Percentiles rank a stretch among this genome's conserved stretches.
phyloP scores from a whole-genome alignment of 2,797 vertebrate species.

The Adelosebastes latens region DNA sequence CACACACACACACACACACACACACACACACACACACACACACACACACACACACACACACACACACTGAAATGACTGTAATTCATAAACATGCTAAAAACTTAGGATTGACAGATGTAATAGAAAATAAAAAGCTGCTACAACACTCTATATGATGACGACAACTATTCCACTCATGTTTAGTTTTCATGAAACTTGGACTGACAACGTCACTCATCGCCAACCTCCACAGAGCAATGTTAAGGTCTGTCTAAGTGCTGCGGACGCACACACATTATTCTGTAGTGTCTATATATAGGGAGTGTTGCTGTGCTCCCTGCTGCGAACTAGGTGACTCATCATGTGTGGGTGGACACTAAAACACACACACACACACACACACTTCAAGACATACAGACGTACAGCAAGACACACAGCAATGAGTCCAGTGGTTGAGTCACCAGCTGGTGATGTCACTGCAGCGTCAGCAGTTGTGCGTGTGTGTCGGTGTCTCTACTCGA shows the following conservation, averaged over 20 bases:
- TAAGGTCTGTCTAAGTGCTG: background rate
- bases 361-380: slow-evolving; percentile 32
- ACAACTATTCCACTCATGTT: background rate
- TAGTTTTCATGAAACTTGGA: background rate
- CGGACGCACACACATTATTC: slow-evolving; percentile 20
- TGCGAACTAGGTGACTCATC: slow-evolving; percentile 72
- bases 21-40: no score
- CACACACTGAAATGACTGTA: background rate
- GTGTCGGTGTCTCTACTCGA: background rate
- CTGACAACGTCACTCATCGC: slow-evolving; percentile 20
- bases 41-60: slow-evolving; percentile 8
- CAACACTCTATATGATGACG: background rate
- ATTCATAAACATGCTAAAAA: slow-evolving; percentile 3
- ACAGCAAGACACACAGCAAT: slow-evolving; percentile 45
- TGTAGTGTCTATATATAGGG: slow-evolving; percentile 63
- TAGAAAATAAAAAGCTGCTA: background rate
- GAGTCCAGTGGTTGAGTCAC: slow-evolving; percentile 75
- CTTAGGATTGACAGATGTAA: background rate
- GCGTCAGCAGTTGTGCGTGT: slow-evolving; percentile 35
- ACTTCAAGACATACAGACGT: slow-evolving; percentile 39
- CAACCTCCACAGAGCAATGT: background rate
- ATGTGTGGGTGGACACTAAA: slow-evolving; percentile 69
- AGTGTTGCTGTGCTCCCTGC: slow-evolving; percentile 66
- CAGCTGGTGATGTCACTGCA: slow-evolving; percentile 67
- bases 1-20: slow-evolving; percentile 15